Percentiles rank a stretch among this genome's conserved stretches.
Evolutionary conservation across 2,797 vertebrate genomes (phyloP).

Genomic region (Poecilia picta): DNA sequence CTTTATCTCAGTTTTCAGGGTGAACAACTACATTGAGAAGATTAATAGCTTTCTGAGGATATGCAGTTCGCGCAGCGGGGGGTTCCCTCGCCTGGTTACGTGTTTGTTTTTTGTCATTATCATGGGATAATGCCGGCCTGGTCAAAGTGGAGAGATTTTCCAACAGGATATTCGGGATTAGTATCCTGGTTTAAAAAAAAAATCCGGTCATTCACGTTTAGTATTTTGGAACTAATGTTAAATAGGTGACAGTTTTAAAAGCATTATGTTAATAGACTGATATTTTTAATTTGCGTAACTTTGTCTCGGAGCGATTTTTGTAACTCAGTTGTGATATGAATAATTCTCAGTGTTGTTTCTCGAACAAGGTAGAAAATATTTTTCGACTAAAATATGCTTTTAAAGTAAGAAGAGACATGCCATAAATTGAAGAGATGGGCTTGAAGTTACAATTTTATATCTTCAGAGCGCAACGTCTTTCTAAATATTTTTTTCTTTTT

Average conservation of each 20-base stretch:
- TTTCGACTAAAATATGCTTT: neutral
- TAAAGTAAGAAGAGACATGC: neutral
- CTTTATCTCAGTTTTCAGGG: conserved; percentile 83
- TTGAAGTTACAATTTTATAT: neutral
- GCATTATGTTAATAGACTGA: neutral
- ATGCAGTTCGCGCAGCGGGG: conserved; percentile 75
- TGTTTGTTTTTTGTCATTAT: conserved; percentile 83
- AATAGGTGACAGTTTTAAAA: conserved; percentile 11
- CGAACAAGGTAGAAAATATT: neutral
- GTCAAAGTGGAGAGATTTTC: conserved; percentile 61
- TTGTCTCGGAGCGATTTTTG: neutral
- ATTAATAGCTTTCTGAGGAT: conserved; percentile 82
- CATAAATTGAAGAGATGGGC: neutral
- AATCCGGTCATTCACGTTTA: conserved; percentile 16
- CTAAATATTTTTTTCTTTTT: neutral
- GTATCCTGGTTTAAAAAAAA: conserved; percentile 13
- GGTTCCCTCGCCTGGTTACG: conserved; percentile 67
- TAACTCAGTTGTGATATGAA: neutral
- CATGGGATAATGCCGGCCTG: conserved; percentile 71
- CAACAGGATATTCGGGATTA: conserved; percentile 49
- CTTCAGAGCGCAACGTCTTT: neutral
- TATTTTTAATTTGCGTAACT: neutral
- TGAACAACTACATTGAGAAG: conserved; percentile 80
- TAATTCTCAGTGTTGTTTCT: neutral
- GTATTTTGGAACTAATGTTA: conserved; percentile 11